Base-by-base conservation (phyloP, 2,888 invertebrate species). In the Criorhina ranunculi region DNA sequence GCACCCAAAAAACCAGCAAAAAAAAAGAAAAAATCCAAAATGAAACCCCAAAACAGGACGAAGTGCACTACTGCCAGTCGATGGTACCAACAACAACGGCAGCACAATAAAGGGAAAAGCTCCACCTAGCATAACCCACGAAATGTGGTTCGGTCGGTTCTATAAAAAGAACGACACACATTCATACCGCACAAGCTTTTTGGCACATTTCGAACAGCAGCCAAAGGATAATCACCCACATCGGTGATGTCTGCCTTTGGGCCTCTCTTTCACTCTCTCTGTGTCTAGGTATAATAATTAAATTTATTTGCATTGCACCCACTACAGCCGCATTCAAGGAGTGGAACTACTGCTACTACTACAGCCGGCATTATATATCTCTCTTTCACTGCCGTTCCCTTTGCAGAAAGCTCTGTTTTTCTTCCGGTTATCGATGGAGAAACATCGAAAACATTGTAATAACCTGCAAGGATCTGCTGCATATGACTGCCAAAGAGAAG, bases 151-250 rank as follows among this genome's bases (percentile, higher is more conserved):
- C 80, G 62, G 19, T 59, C 15, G 35, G 17, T 70, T n/a, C 51
- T 15, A 55, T 7, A 46, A 42, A 5, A 57, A 37, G 15, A 64
- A 73, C 82, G 79, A 69, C 79, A 83, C 78, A 83, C 49, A 83
- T 66, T 55, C 60, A 40, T 15, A 29, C 9, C 17, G 44, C 9
- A 70, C 70, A 72, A 85, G 85, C 85, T 85, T 85, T 85, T 70
- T 76, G 76, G 80, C 75, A 80, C 83, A 79, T 79, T 79, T 70
- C 46, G 37, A 69, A 55, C 53, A 62, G 33, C 73, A 75, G 59
- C 42, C 75, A 85, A 79, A 85, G 85, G 85, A 85, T 69, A 85
- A 85, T 85, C 85, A 85, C 85, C 85, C 85, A 85, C 80, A 59
- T 85, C 72, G 60, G 42, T 62, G 57, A 33, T 66, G 79, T 79